These are phyloP conservation scores for Drosophila paracracens DNA, from an alignment of 2,888 invertebrate species.

Conservation along the genomic window DNA sequence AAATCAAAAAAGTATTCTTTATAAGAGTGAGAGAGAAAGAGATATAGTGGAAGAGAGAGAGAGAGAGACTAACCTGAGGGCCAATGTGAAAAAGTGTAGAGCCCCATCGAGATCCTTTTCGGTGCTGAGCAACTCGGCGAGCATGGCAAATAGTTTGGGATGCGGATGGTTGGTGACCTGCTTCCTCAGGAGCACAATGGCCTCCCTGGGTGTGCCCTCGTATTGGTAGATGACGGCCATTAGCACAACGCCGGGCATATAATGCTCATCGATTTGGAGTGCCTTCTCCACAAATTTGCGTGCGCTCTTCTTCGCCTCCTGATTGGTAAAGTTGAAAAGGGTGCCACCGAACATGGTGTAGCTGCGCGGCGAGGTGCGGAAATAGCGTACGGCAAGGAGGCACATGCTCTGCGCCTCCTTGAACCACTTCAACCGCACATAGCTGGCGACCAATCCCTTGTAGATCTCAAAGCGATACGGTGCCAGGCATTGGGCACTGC, in stretches of 20 bases:
- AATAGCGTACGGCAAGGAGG: conserved; percentile 89
- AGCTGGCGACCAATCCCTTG: conserved; percentile 91
- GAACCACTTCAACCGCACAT: conserved; percentile 88
- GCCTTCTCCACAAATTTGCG: conserved; percentile 90
- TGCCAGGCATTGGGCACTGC: conserved; percentile 78
- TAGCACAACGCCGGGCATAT: conserved; percentile 90
- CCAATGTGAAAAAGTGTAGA: conserved; percentile 83
- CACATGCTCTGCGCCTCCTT: conserved; percentile 91
- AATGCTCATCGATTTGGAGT: conserved; percentile 89
- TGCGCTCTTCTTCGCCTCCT: conserved; percentile 86
- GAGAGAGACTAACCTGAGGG: conserved; percentile 73
- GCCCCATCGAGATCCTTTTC: conserved; percentile 82
- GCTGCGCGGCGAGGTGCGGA: conserved; percentile 90
- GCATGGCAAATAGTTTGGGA: conserved; percentile 80
- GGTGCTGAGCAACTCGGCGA: conserved; percentile 81
- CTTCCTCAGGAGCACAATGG: conserved; percentile 89
- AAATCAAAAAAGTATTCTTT: neutral
- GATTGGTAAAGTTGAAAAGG: conserved; percentile 88
- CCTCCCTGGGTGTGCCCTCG: conserved; percentile 88
- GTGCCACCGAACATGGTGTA: conserved; percentile 91
- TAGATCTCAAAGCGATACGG: conserved; percentile 88
- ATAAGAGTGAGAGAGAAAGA: neutral
- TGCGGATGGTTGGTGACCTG: conserved; percentile 86
- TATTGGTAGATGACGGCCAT: conserved; percentile 90
- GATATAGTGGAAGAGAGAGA: neutral